Conservation (phyloP, 92 coral and sea anemone genomes). For the Ricordea florida region DNA sequence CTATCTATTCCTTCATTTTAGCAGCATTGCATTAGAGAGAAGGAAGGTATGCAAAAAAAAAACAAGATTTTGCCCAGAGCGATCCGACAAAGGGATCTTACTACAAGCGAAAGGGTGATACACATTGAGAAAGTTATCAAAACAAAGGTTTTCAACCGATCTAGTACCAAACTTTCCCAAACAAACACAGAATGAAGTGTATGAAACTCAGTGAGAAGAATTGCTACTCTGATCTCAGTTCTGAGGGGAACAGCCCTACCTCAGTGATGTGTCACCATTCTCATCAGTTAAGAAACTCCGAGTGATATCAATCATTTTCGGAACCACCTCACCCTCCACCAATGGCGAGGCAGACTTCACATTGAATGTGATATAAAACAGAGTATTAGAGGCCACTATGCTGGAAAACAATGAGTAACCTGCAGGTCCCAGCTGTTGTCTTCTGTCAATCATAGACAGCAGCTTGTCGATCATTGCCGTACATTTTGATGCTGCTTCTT, state of each 20-base stretch:
- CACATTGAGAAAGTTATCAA: too few species aligned
- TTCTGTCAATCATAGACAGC: slow-evolving; percentile 53
- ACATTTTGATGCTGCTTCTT: slow-evolving; percentile 49
- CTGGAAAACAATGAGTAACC: slow-evolving; percentile 64
- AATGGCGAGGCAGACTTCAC: slow-evolving; percentile 24
- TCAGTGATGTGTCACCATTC: slow-evolving; percentile 47
- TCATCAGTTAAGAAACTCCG: slow-evolving; percentile 30
- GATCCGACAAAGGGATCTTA: too few species aligned
- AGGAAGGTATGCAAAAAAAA: too few species aligned
- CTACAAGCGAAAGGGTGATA: too few species aligned
- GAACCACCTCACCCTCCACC: slow-evolving; percentile 39
- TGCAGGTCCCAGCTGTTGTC: slow-evolving; percentile 7
- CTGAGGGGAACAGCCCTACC: slow-evolving; percentile 33
- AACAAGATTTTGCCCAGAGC: too few species aligned
- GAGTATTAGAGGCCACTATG: slow-evolving; percentile 56
- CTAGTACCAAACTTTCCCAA: too few species aligned
- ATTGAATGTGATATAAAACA: slow-evolving; percentile 72
- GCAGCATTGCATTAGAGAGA: too few species aligned
- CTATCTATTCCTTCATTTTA: too few species aligned
- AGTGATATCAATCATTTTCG: slow-evolving; percentile 49
- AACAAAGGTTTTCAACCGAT: too few species aligned
- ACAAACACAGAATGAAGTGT: too few species aligned
- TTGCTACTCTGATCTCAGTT: too few species aligned
- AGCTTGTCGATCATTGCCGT: slow-evolving; percentile 47
- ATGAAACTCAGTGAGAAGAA: too few species aligned